These are phyloP conservation scores for Artemia franciscana DNA, from an alignment of 1,140 invertebrate genomes.

Conservation along the genomic window DNA sequence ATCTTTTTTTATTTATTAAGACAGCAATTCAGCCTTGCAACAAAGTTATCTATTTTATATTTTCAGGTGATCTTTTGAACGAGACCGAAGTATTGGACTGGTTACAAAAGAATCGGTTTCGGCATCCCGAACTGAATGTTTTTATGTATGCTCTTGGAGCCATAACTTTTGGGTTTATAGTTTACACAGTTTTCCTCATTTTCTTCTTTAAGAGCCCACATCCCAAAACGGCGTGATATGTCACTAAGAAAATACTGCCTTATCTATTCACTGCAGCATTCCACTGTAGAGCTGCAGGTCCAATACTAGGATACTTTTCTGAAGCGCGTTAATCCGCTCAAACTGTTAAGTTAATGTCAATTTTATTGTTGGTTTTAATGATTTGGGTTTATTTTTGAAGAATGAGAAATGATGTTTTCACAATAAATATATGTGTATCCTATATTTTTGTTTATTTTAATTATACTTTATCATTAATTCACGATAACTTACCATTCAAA, in stretches of 20 bases:
- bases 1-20: background rate
- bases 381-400: too few relatives aligned
- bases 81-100: slow-evolving; percentile 77
- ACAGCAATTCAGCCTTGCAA: background rate
- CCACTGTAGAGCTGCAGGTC: too few relatives aligned
- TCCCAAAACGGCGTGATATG: slow-evolving; percentile 6
- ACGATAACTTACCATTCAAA: too few relatives aligned
- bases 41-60: slow-evolving; percentile 9
- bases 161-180: slow-evolving; percentile 53
- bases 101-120: slow-evolving; percentile 73
- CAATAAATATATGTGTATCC: too few relatives aligned
- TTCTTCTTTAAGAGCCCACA: slow-evolving; percentile 41
- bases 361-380: too few relatives aligned
- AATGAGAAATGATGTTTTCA: too few relatives aligned
- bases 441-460: too few relatives aligned
- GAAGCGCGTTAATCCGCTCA: too few relatives aligned
- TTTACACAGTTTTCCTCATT: slow-evolving; percentile 71
- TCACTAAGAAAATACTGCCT: background rate
- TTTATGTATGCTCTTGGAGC: slow-evolving; percentile 82
- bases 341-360: too few relatives aligned
- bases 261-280: background rate
- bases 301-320: too few relatives aligned
- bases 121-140: slow-evolving; percentile 73
- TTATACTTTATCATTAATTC: too few relatives aligned
- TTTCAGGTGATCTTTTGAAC: slow-evolving; percentile 47